phyloP scores from a whole-genome alignment of 2,113 vertebrate genomes.

The Setophaga kirtlandii region DNA sequence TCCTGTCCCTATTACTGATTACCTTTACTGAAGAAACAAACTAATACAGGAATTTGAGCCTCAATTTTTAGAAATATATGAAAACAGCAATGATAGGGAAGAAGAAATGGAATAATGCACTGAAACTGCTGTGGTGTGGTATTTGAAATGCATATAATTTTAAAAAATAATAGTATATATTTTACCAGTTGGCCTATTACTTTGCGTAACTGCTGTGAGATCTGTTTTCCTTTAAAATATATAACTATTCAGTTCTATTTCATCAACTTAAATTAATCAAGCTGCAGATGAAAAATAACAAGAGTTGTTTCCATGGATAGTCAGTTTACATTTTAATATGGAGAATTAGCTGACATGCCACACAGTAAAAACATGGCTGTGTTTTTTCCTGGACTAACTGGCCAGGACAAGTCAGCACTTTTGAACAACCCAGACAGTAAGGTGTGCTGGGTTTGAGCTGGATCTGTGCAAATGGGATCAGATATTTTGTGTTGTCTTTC shows the following conservation, averaged over 20 bases:
- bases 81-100: neutral
- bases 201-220: neutral
- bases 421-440: neutral
- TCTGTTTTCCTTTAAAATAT: neutral
- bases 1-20: neutral
- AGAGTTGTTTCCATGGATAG: neutral
- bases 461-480: neutral
- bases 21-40: neutral
- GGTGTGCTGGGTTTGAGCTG: neutral
- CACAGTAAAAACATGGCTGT: neutral
- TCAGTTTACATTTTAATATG: neutral
- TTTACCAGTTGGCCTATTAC: neutral
- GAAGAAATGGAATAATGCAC: neutral
- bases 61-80: neutral
- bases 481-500: neutral
- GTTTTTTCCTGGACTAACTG: neutral
- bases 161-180: neutral
- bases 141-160: neutral
- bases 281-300: neutral
- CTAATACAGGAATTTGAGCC: neutral
- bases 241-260: neutral
- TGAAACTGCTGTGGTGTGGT: neutral
- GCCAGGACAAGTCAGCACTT: neutral
- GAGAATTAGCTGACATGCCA: neutral
- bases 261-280: neutral